Percentiles rank a stretch among this genome's conserved stretches.
These are phyloP conservation scores for Alosa sapidissima DNA, from an alignment of 2,797 vertebrate genomes.

Conservation along the genomic window DNA sequence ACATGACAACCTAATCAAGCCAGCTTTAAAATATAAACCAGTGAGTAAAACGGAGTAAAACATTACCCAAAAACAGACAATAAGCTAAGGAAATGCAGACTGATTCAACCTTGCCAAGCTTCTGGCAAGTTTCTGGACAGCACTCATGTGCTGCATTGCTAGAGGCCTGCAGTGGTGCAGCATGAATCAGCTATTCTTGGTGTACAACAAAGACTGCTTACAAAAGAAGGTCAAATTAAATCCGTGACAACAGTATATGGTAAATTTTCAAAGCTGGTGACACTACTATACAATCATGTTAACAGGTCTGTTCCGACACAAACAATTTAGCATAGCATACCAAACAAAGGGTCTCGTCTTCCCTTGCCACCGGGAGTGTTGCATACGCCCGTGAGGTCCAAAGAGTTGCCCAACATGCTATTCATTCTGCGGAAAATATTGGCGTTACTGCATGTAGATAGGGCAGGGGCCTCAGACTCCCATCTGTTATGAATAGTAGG, in stretches of 20 bases:
- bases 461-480: constrained; percentile 82
- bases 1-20: neutral
- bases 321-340: constrained; percentile 62
- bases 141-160: constrained; percentile 64
- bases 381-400: constrained; percentile 95
- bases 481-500: constrained; percentile 81
- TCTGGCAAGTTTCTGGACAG: constrained; percentile 20
- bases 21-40: neutral
- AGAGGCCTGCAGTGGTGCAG: constrained; percentile 61
- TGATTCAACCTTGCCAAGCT: constrained; percentile 5
- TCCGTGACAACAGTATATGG: neutral
- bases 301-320: neutral
- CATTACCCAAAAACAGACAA: neutral
- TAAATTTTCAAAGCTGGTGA: neutral
- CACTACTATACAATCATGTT: neutral
- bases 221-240: constrained; percentile 10
- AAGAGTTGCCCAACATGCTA: constrained; percentile 92
- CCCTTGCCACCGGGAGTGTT: constrained; percentile 85
- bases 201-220: constrained; percentile 12
- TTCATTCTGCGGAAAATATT: constrained; percentile 96
- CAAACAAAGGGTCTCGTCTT: constrained; percentile 80
- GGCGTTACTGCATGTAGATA: constrained; percentile 95
- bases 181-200: constrained; percentile 72
- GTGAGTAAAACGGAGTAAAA: neutral
- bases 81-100: neutral